Evolutionary conservation across 2,113 vertebrate species (phyloP).

Genomic region (Meles meles): DNA sequence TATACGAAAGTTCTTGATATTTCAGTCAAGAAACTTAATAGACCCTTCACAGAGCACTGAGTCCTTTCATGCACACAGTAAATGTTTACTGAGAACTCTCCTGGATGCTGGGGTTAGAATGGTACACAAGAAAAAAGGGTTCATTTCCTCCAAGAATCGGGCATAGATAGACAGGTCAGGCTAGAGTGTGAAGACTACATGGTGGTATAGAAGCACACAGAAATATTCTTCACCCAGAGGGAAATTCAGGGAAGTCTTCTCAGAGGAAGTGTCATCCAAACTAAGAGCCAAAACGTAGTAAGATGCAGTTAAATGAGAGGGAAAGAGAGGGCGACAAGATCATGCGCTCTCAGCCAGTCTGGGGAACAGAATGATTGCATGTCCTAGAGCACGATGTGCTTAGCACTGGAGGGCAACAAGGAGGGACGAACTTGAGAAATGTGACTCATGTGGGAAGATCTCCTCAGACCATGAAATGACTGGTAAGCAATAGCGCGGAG

Average conservation of each 20-base stretch:
- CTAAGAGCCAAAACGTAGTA: background rate
- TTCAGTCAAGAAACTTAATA: background rate
- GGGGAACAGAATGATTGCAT: background rate
- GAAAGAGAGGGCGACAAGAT: background rate
- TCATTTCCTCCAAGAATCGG: background rate
- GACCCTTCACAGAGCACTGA: background rate
- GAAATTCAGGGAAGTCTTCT: background rate
- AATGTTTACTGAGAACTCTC: background rate
- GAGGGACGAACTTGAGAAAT: background rate
- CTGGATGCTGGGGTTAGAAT: background rate
- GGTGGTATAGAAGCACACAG: background rate
- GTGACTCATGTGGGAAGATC: background rate
- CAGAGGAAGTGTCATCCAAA: background rate
- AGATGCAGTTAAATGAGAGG: background rate
- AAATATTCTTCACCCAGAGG: background rate
- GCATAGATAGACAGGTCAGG: background rate
- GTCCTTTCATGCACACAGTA: background rate
- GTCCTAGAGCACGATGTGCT: background rate
- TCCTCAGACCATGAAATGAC: background rate
- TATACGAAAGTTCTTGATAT: background rate
- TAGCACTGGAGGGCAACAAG: rapidly evolving
- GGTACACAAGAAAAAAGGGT: background rate
- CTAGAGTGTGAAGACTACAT: background rate
- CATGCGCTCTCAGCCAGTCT: background rate
- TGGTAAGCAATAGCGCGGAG: background rate